Evolutionary conservation across 92 coral and sea anemone genomes (phyloP), one percentile per base, ranked within the genome.

Genomic region (Virgularia gustaviana): DNA sequence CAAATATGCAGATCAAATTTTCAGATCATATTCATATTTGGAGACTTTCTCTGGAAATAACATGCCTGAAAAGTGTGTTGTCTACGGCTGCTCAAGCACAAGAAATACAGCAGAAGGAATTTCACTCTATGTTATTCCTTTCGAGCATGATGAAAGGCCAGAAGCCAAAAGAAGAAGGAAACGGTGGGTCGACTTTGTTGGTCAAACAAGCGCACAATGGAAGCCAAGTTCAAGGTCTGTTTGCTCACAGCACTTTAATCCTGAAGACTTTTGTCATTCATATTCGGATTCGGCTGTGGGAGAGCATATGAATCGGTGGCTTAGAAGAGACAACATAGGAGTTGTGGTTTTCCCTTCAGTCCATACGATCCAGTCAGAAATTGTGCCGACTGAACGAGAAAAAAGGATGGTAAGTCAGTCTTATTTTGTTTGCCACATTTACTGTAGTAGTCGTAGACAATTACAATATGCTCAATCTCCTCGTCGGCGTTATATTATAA

Each of bases 221-320:
- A 29, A 38, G 42, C 79, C 72, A 12, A 75, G 23, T 8, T 23
- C 65, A 29, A 47, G 32, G 36, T 75, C 62, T 29, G 49, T 56
- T 0, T 61, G 73, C 80, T 76, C 80, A 22, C 34, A 45, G 61
- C 80, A 75, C 60, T 75, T 62, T 60, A 32, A 49, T 38, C 32
- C 45, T 28, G 79, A 75, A 47, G 79, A 47, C 13, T 60, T 30
- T 29, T 43, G 31, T 0, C 27, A 52, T 42, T 53, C 44, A 32
- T 33, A 51, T 34, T 4, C 55, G 22, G 22, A 47, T 47, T 19
- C 34, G 8, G 65, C 1, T 13, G 36, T 29, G 39, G 19, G 34
- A 22, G n/a, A n/a, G n/a, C n/a, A n/a, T n/a, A n/a, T n/a, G n/a
- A 47, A 47, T 15, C 55, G 55, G 22, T 47, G 55, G 55, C 18